Evolutionary conservation across 2,797 vertebrate species (phyloP).

Genomic region (Momotus momota): DNA sequence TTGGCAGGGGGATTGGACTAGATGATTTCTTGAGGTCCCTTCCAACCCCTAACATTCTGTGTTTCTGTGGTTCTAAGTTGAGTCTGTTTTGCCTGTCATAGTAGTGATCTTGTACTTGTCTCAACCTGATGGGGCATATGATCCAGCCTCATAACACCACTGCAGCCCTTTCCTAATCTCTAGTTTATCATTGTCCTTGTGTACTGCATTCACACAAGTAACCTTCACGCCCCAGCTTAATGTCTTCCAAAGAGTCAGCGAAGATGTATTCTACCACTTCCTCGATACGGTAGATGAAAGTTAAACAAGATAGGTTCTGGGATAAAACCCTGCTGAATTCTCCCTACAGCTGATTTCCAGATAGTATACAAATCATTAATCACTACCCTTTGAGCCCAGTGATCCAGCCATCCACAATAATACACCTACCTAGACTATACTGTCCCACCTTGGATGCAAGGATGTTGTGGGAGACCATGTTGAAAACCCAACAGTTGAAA

Average conservation of each 20-base stretch:
- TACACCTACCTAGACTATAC: neutral
- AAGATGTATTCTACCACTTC: neutral
- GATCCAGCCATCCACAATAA: neutral
- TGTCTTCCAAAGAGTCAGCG: neutral
- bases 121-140: neutral
- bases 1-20: too few species aligned
- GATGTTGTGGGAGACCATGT: neutral
- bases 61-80: too few species aligned
- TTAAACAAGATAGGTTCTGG: neutral
- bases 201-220: neutral
- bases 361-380: neutral
- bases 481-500: neutral
- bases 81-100: neutral
- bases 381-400: neutral
- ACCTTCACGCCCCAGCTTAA: neutral
- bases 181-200: neutral
- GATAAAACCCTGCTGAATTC: neutral
- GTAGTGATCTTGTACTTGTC: neutral
- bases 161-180: neutral
- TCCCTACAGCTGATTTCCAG: neutral
- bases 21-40: too few species aligned
- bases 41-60: too few species aligned
- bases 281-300: neutral
- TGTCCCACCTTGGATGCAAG: neutral
- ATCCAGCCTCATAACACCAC: neutral